Evolutionary conservation across 1,140 invertebrate species (phyloP).

Genomic region (Psilanteris sp.): DNA sequence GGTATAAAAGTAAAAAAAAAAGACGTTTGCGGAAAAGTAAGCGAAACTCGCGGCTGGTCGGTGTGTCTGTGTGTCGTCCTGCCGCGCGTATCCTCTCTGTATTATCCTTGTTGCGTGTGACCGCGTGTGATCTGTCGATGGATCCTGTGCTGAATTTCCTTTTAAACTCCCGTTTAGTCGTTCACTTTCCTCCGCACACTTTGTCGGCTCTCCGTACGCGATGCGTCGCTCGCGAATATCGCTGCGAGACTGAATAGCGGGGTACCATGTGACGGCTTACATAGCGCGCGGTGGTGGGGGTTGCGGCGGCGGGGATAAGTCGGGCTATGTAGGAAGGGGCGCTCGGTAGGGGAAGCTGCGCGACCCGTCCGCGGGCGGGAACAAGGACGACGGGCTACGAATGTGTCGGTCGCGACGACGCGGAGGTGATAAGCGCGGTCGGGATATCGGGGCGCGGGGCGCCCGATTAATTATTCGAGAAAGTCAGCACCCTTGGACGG

Average conservation of each 20-base stretch:
- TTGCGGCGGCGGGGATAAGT: not conserved
- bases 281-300: conserved; percentile 62
- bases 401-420: conserved; percentile 51
- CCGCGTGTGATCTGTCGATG: conserved; percentile 1
- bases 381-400: conserved; percentile 66
- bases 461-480: conserved; percentile 40
- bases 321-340: not conserved
- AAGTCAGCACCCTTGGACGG: conserved; percentile 31
- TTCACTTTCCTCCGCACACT: conserved; percentile 56
- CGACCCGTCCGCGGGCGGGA: conserved; percentile 12
- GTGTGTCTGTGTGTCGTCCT: conserved; percentile 15
- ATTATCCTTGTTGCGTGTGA: conserved; percentile 12
- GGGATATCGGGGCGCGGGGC: conserved; percentile 16
- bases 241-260: conserved; percentile 77
- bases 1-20: conserved; percentile 65
- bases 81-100: conserved; percentile 11
- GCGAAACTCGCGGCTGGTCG: conserved; percentile 30
- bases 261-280: conserved; percentile 77
- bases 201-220: conserved; percentile 58
- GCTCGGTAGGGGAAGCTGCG: conserved; percentile 21
- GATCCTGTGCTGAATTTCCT: conserved; percentile 20
- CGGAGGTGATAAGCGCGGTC: conserved; percentile 40
- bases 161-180: conserved; percentile 32
- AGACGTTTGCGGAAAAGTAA: conserved; percentile 48
- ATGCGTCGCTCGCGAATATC: conserved; percentile 72